Percentiles rank a stretch among this genome's conserved stretches.
Evolutionary conservation across 1,140 invertebrate genomes (phyloP).

Genomic region (Pararge aegeria): DNA sequence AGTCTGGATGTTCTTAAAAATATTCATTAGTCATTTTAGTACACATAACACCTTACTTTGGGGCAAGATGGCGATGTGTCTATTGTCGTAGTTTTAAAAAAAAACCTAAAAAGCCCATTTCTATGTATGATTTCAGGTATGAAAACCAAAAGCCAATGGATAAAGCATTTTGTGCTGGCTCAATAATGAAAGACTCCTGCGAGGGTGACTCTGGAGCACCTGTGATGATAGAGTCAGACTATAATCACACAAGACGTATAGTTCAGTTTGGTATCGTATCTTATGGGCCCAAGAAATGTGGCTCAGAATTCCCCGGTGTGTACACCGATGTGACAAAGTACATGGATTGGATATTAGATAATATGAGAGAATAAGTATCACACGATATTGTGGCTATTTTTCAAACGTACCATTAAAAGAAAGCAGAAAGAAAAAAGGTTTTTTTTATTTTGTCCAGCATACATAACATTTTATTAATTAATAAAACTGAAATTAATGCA

Average conservation of each 20-base stretch:
- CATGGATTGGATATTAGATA: slow-evolving; percentile 38
- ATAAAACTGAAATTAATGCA: too few species aligned
- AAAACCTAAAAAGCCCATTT: too few species aligned
- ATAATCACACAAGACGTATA: slow-evolving; percentile 1
- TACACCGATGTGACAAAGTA: slow-evolving; percentile 40
- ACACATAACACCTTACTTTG: too few species aligned
- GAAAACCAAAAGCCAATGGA: not conserved
- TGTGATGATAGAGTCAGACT: slow-evolving; percentile 25
- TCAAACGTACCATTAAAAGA: too few species aligned
- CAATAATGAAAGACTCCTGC: slow-evolving; percentile 28
- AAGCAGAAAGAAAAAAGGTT: too few species aligned
- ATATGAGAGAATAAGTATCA: slow-evolving; percentile 11
- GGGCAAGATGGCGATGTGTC: too few species aligned
- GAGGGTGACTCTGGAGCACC: slow-evolving; percentile 41
- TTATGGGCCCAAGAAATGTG: slow-evolving; percentile 27
- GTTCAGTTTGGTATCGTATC: slow-evolving; percentile 41
- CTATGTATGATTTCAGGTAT: not conserved
- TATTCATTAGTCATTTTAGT: too few species aligned
- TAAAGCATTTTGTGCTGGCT: slow-evolving; percentile 33
- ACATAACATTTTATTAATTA: too few species aligned
- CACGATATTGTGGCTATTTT: too few species aligned
- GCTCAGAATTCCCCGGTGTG: slow-evolving; percentile 23
- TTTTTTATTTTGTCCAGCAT: too few species aligned
- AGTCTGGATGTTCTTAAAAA: too few species aligned
- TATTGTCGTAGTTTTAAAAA: too few species aligned